Conservation (phyloP, 2,113 vertebrate genomes). For the Lepidiolamprologus cunningtoni region DNA sequence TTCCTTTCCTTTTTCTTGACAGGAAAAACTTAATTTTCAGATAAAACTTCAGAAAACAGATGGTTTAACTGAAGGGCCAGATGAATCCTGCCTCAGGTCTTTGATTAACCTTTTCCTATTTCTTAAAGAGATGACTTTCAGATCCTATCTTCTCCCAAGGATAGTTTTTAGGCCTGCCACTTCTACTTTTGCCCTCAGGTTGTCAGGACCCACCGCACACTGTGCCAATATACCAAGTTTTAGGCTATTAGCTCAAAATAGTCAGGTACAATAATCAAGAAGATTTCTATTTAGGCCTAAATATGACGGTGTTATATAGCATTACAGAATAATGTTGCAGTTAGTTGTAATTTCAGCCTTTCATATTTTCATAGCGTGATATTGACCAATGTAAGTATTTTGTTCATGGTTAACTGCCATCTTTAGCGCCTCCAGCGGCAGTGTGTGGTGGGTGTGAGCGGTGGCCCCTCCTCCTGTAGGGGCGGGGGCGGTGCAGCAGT, state of each 20-base stretch:
- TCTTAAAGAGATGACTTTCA: not conserved
- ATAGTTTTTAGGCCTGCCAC: not conserved
- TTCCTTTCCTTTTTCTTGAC: not conserved
- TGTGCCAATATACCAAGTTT: not conserved
- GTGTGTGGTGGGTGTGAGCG: accelerated
- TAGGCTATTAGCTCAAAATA: not conserved
- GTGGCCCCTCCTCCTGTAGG: slow-evolving; percentile 3
- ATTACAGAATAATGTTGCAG: not conserved
- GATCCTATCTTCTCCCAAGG: not conserved
- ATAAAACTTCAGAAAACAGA: not conserved
- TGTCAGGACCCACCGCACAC: not conserved
- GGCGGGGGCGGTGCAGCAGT: not conserved
- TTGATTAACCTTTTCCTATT: not conserved
- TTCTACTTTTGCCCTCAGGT: not conserved
- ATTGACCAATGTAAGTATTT: not conserved
- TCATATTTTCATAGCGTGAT: not conserved
- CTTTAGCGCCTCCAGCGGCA: not conserved
- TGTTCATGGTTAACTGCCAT: not conserved
- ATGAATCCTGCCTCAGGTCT: not conserved
- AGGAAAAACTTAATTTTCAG: not conserved
- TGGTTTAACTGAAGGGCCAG: not conserved
- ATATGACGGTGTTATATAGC: not conserved
- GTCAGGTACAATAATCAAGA: not conserved
- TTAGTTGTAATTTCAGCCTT: not conserved
- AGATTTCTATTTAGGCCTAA: not conserved